Conservation (phyloP, 2,888 invertebrate genomes). For the Phlogophora meticulosa region DNA sequence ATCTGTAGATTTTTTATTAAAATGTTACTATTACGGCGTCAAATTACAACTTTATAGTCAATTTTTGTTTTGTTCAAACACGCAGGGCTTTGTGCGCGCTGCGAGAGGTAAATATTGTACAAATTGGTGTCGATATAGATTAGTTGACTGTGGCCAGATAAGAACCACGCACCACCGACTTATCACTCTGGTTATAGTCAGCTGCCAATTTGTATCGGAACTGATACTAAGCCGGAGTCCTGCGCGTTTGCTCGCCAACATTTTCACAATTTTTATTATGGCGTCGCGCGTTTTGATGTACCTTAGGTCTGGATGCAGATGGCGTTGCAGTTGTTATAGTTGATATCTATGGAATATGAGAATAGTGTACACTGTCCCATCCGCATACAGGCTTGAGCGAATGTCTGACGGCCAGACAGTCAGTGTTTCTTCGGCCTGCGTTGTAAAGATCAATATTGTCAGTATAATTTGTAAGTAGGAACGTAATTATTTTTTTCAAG, state of each 20-base stretch:
- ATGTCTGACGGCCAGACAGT: slow-evolving; percentile 35
- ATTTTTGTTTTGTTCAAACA: slow-evolving; percentile 38
- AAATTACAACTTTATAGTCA: slow-evolving; percentile 48
- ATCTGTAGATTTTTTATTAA: slow-evolving; percentile 64
- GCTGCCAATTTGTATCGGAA: slow-evolving; percentile 22
- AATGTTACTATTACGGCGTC: slow-evolving; percentile 52
- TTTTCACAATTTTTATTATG: slow-evolving; percentile 24
- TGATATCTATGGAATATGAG: neutral
- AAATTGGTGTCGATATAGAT: slow-evolving; percentile 27
- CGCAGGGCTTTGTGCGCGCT: slow-evolving; percentile 20
- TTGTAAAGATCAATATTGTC: slow-evolving; percentile 60
- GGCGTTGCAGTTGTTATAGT: slow-evolving; percentile 5
- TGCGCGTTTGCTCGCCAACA: slow-evolving; percentile 37
- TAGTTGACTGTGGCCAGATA: slow-evolving; percentile 42
- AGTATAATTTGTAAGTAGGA: slow-evolving; percentile 74
- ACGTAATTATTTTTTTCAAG: slow-evolving; percentile 78
- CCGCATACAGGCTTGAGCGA: slow-evolving; percentile 17
- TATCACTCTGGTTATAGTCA: slow-evolving; percentile 40
- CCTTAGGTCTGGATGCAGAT: slow-evolving; percentile 31
- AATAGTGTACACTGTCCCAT: neutral
- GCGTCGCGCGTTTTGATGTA: slow-evolving; percentile 28
- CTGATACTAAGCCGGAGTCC: slow-evolving; percentile 11
- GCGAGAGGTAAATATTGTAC: slow-evolving; percentile 3
- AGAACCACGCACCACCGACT: slow-evolving; percentile 49
- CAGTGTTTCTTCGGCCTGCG: slow-evolving; percentile 40